Conservation (phyloP, 2,797 vertebrate genomes). For the Squalus acanthias region DNA sequence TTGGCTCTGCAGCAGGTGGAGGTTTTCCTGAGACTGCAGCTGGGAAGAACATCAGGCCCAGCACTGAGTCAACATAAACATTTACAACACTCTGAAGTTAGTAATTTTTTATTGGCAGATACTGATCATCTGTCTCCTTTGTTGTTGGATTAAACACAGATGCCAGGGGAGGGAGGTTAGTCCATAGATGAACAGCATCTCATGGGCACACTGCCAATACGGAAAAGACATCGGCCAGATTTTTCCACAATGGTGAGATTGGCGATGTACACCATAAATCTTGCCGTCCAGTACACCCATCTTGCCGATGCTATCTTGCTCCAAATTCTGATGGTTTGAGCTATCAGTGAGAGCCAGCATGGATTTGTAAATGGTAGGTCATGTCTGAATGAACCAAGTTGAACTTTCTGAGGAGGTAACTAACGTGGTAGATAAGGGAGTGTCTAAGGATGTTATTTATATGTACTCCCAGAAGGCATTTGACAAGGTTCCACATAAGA, state of each 20-base stretch:
- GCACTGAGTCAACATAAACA: background rate
- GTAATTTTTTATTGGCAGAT: background rate
- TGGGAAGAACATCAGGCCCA: background rate
- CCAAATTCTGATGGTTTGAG: background rate
- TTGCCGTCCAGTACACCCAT: background rate
- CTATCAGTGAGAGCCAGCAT: too few relatives aligned
- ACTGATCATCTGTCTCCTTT: background rate
- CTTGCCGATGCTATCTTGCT: background rate
- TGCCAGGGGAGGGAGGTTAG: background rate
- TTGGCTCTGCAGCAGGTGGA: background rate
- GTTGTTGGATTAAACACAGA: background rate
- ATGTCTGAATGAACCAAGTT: too few relatives aligned
- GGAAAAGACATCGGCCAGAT: background rate
- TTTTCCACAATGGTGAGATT: background rate
- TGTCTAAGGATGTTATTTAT: too few relatives aligned
- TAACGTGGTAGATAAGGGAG: too few relatives aligned
- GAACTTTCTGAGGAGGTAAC: too few relatives aligned
- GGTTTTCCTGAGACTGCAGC: background rate
- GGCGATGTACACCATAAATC: background rate
- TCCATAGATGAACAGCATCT: background rate
- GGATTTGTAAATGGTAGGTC: too few relatives aligned
- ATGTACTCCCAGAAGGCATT: too few relatives aligned
- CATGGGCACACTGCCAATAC: background rate
- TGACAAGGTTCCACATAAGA: too few relatives aligned
- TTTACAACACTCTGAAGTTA: background rate